Percentiles rank a stretch among this genome's conserved stretches.
Evolutionary conservation across 2,113 vertebrate species (phyloP).

Genomic region (Petrocephalus zakoni): DNA sequence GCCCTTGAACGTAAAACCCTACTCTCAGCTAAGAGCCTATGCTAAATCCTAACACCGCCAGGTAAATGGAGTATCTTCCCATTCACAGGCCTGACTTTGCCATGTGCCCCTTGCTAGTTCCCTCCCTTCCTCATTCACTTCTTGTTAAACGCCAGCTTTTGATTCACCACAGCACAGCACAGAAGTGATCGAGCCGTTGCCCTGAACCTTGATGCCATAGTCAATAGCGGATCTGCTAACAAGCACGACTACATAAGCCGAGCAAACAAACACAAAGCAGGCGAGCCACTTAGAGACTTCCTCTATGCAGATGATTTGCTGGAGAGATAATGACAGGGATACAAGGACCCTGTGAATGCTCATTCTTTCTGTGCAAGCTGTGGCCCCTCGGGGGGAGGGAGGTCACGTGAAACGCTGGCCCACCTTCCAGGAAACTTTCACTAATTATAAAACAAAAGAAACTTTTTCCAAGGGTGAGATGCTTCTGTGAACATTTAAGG

Average conservation of each 20-base stretch:
- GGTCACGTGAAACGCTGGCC: neutral
- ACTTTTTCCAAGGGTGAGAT: neutral
- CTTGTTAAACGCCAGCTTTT: neutral
- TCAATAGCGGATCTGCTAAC: constrained; percentile 3
- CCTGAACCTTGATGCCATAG: neutral
- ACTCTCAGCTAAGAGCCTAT: neutral
- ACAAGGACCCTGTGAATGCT: neutral
- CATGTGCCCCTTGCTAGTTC: neutral
- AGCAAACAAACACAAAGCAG: neutral
- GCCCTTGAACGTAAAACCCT: neutral
- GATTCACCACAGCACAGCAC: neutral
- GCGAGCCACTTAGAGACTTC: neutral
- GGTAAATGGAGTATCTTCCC: neutral
- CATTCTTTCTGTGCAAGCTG: neutral
- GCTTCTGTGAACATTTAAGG: neutral
- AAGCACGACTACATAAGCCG: neutral
- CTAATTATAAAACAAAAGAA: neutral
- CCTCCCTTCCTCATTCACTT: neutral
- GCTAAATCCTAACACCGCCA: neutral
- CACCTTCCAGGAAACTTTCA: neutral
- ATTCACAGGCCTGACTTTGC: neutral
- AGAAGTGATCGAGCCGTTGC: neutral
- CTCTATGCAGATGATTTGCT: neutral
- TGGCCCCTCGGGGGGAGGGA: neutral
- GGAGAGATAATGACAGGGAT: neutral